These are phyloP conservation scores for Noctua janthe DNA, from an alignment of 2,888 invertebrate species.

Conservation along the genomic window DNA sequence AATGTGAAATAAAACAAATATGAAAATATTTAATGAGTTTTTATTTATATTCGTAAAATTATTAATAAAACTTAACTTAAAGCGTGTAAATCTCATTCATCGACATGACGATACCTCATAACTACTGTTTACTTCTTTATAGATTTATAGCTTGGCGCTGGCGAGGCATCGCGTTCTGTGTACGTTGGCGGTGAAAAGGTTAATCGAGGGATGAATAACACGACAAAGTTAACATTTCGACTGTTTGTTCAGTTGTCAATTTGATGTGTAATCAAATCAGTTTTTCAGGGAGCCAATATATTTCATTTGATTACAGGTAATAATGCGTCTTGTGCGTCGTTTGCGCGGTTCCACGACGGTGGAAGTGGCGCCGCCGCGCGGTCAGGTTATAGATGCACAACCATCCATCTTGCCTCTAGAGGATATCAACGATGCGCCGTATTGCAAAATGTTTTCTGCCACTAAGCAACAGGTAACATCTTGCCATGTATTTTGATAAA, in stretches of 20 bases:
- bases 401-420: conserved; percentile 79
- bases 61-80: too few species aligned
- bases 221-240: neutral
- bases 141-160: too few species aligned
- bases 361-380: conserved; percentile 91
- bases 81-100: too few species aligned
- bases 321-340: conserved; percentile 96
- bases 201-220: neutral
- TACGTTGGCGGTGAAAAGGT: too few species aligned
- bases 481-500: neutral
- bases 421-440: conserved; percentile 89
- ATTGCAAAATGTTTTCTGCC: conserved; percentile 95
- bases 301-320: conserved; percentile 74
- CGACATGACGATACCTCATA: too few species aligned
- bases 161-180: too few species aligned
- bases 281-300: neutral
- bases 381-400: conserved; percentile 84
- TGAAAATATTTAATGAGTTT: too few species aligned
- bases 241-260: neutral
- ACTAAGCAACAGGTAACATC: conserved; percentile 91
- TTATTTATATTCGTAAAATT: too few species aligned
- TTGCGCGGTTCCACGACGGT: conserved; percentile 92
- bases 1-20: too few species aligned
- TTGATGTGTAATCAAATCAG: neutral
- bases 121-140: too few species aligned